Base-by-base conservation (phyloP, 1,140 invertebrate species). In the Scaptomyza montana region DNA sequence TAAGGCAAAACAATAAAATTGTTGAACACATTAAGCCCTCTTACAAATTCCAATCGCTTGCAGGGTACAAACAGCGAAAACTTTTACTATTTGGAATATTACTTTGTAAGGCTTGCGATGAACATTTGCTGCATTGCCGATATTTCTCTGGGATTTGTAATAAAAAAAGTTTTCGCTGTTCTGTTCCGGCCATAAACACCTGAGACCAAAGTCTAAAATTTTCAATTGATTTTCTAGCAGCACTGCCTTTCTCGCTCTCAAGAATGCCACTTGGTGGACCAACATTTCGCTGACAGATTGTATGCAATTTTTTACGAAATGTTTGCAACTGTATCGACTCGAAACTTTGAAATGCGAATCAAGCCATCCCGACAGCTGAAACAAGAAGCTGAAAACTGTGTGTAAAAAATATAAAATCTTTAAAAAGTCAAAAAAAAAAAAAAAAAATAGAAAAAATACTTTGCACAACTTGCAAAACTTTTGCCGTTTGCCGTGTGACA, bases 221-320 rank as follows among this genome's bases (percentile, higher is more conserved):
- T 85, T 66, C 74, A 89, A 89, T 89, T 89, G 85, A 89, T 89
- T 89, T 89, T 89, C 73, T 45, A 67, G 74, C 68, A 72, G 74
- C 68, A 69, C 57, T 76, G 59, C 30, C 47, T 30, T 7, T 30
- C 7, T 36, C 33, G 9, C 33, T 3, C 33, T 16, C 6, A 36
- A 36, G 45, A 71, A 39, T 71, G 68, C 55, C 54, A 72, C 69
- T 72, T 72, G 69, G 55, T 67, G 60, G 60, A 72, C 63, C 69
- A 72, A 39, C 69, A 72, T 77, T 77, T 80, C 77, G 66, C 76
- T 87, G 84, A 87, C 85, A 87, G 84, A 87, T 87, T 87, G 84
- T 87, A 89, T 87, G 84, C 84, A 73, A 87, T 87, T 87, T 89
- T 89, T 89, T 84, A 74, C 76, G 51, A 64, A 70, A 70, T 86